Base-by-base conservation (phyloP, 1,140 invertebrate genomes). In the Chelonus insularis region DNA sequence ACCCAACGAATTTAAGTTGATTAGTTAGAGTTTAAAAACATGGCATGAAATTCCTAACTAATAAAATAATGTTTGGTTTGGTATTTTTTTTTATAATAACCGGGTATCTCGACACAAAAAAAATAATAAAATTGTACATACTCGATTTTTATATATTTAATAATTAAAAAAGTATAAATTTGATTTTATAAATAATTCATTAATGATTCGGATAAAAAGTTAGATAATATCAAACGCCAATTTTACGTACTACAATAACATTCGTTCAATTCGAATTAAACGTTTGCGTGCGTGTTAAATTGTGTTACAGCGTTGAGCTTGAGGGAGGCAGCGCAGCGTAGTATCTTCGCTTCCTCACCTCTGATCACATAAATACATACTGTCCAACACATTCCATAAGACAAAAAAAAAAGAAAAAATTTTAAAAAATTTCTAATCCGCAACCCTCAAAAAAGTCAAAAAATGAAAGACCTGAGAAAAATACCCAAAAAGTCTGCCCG, bases 301-400 rank as follows among this genome's bases (percentile, higher is more conserved):
- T 81, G 78, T 82, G 79, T 82, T 82, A 68, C 80, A 82, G 80
- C 79, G 78, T 80, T 81, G 78, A 81, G 76, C 78, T 80, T 80
- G 77, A 79, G 76, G 80, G 78, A 82, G 77, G 78, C 79, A 82
- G 78, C 71, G 79, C 79, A 70, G 76, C 78, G 75, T 82, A 82
- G 76, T 75, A 77, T 78, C 72, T 71, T 71, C 50, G 47, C 48
- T 63, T 58, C 62, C 65, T 68, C 57, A 54, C 51, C 64, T 55
- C 56, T 54, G 57, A 62, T 23, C 55, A 57, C 59, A 58, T 34
- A 60, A 55, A 61, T 55, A 55, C 34, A 51, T 41, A 56, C 43
- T 14, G 20, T 52, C 45, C 58, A 60, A 51, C 21, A 59, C 11
- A 39, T 50, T 12, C 64, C 60, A 52, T 18, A 50, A 29, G 23